phyloP scores from a whole-genome alignment of 2,888 invertebrate genomes.

The Thereva unica region DNA sequence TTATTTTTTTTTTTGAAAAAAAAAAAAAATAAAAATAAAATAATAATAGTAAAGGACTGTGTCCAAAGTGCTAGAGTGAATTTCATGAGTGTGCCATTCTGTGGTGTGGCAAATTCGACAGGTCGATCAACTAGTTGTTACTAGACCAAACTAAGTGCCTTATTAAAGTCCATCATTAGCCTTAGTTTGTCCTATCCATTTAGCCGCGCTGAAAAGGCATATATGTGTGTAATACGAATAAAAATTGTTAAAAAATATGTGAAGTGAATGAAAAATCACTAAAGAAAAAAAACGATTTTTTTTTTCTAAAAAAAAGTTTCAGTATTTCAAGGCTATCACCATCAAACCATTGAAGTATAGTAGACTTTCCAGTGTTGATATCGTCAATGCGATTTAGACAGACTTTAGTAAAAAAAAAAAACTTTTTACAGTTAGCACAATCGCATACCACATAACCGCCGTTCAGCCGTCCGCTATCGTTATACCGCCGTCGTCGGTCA shows the following conservation, averaged over 20 bases:
- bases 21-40: no score
- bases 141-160: no score
- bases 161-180: no score
- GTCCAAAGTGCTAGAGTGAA: not conserved
- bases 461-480: constrained; percentile 13
- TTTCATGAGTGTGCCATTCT: constrained; percentile 28
- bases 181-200: no score
- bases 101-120: constrained; percentile 5
- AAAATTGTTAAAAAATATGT: constrained; percentile 16
- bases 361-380: constrained; percentile 23
- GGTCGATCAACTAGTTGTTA: not conserved
- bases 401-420: constrained; percentile 13
- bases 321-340: constrained; percentile 32
- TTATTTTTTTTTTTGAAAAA: not conserved
- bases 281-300: not conserved
- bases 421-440: constrained; percentile 17
- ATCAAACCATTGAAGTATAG: constrained; percentile 28
- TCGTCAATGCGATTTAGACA: constrained; percentile 27
- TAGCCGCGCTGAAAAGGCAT: constrained; percentile 9
- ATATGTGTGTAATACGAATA: not conserved
- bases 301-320: constrained; percentile 1
- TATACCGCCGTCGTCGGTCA: constrained; percentile 5
- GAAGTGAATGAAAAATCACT: constrained; percentile 29
- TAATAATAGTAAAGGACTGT: not conserved
- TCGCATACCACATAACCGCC: constrained; percentile 8